These are phyloP conservation scores for Temnothorax longispinosus DNA, from an alignment of 1,140 invertebrate species.

Conservation along the genomic window DNA sequence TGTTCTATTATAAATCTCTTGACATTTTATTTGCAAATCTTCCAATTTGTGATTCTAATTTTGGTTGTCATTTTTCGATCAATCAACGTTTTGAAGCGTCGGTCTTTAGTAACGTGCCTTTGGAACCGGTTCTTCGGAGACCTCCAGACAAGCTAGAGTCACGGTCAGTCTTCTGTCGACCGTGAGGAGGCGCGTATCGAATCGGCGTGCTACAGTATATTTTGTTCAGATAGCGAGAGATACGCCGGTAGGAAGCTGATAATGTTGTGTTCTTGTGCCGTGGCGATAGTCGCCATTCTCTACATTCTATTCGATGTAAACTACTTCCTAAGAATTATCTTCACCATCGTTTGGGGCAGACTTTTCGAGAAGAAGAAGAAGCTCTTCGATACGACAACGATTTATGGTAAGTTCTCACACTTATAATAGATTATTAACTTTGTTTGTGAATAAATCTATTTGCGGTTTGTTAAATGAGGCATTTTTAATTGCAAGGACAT, in stretches of 20 bases:
- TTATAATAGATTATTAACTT: background rate
- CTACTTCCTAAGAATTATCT: conserved; percentile 90
- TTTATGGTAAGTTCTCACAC: conserved; percentile 88
- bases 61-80: background rate
- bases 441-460: background rate
- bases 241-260: background rate
- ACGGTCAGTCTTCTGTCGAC: conserved; percentile 51
- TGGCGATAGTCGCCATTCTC: conserved; percentile 86
- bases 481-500: background rate
- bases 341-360: conserved; percentile 88
- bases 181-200: conserved; percentile 44
- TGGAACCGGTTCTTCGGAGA: background rate
- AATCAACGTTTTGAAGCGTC: background rate
- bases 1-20: background rate
- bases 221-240: background rate
- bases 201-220: background rate
- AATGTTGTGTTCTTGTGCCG: conserved; percentile 81
- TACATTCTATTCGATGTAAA: conserved; percentile 92
- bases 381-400: conserved; percentile 89
- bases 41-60: background rate
- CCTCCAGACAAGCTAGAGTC: background rate
- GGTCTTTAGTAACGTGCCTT: background rate
- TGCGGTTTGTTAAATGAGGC: background rate
- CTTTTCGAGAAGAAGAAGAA: conserved; percentile 90
- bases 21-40: background rate